A percentile compares a stretch with the other conserved stretches of the same genome.
Conservation (phyloP, 2,797 vertebrate species). For the Ctenopoma multispine region DNA sequence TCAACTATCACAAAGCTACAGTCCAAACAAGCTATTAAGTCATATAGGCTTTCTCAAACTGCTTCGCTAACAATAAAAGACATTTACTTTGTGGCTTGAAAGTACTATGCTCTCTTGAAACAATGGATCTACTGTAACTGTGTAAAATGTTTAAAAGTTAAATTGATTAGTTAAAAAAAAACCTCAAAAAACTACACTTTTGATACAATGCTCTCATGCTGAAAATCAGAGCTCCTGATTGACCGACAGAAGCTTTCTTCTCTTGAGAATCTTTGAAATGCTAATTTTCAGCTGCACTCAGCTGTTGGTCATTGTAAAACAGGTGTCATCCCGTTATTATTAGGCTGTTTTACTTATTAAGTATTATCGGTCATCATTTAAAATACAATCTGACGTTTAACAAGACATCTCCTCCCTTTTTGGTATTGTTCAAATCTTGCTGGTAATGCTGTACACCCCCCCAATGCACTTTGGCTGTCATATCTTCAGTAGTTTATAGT, state of each 20-base stretch:
- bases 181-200: slow-evolving; percentile 10
- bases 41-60: slow-evolving; percentile 21
- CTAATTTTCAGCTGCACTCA: slow-evolving; percentile 6
- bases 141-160: too few relatives aligned
- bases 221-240: slow-evolving; percentile 20
- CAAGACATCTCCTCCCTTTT: slow-evolving; percentile 48
- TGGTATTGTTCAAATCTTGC: slow-evolving; percentile 57
- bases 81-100: slow-evolving; percentile 6
- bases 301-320: background rate
- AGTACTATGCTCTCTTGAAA: slow-evolving; percentile 18
- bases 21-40: slow-evolving; percentile 13
- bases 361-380: slow-evolving; percentile 10
- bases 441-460: slow-evolving; percentile 10
- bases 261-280: slow-evolving; percentile 50
- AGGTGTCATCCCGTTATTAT: background rate
- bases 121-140: background rate
- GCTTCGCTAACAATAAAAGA: slow-evolving; percentile 12
- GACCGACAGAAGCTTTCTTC: slow-evolving; percentile 13
- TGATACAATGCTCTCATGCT: background rate
- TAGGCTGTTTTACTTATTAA: background rate
- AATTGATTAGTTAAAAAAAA: too few relatives aligned
- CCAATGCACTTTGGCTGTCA: slow-evolving; percentile 47
- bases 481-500: slow-evolving; percentile 23
- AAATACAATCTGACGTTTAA: slow-evolving; percentile 41
- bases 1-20: slow-evolving; percentile 4